Evolutionary conservation across 2,797 vertebrate species (phyloP), one percentile per base, ranked within the genome.

Genomic region (Danionella dracula): DNA sequence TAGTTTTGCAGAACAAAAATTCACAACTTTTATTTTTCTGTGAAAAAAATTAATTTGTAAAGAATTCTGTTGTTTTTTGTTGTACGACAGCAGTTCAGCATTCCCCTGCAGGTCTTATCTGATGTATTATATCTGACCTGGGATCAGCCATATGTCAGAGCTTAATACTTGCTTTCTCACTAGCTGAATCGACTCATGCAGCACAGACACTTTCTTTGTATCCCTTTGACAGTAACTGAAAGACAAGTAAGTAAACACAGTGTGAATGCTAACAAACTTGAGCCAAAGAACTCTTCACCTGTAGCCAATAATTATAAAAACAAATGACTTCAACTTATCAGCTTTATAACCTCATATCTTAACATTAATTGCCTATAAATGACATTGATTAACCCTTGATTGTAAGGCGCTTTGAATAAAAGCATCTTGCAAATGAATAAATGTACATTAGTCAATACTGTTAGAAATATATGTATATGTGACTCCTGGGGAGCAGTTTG

Each of bases 141-240:
- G 9, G 12, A 31, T 56, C 44, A 42, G 4, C 16, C 12, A 2
- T 12, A 57, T 51, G 17, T 15, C n/a, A 6, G 6, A 29, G 5
- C 29, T 20, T 2, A 46, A 8, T 46, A 1, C 0, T 37, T 11
- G 27, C 20, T 13, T 29, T 51, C 15, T 32, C 8, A 17, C 1
- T 9, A 1, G 21, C 23, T 23, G 29, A 40, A 10, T 2, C 8
- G 13, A 4, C 15, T 2, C 15, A 42, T 40, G 32, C 5, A 17
- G 9, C 5, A 56, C 51, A 63, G 6, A 42, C 1, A 8, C 10
- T 34, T 15, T 27, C 53, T 50, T 70, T 70, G 53, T 70, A 50
- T 29, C n/a, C 13, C 20, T 37, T 16, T 63, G 27, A 62, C 19
- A 54, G 42, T 20, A 1, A 23, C n/a, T 63, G 41, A 57, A n/a